Evolutionary conservation across 2,113 vertebrate genomes (phyloP).

Genomic region (Daphoenositta chrysoptera): DNA sequence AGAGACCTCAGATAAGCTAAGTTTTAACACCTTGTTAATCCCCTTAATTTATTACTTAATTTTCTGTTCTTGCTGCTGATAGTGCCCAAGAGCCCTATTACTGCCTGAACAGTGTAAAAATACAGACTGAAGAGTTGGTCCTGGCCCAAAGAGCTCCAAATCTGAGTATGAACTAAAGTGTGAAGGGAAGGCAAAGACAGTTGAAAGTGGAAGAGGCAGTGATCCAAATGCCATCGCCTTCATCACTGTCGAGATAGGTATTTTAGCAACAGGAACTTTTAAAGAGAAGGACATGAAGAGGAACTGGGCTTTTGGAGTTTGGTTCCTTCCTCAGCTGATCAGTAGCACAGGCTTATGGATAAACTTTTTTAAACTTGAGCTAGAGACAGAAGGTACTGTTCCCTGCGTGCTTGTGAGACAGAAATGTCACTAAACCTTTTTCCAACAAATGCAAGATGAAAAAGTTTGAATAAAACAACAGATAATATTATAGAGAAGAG

Average conservation of each 20-base stretch:
- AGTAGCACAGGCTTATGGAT: not conserved
- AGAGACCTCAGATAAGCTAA: not conserved
- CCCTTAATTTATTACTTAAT: not conserved
- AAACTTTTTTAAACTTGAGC: not conserved
- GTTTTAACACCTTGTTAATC: not conserved
- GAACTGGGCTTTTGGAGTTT: not conserved
- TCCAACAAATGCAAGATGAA: not conserved
- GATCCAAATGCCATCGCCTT: not conserved
- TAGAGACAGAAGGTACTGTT: not conserved
- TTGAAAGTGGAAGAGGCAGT: not conserved
- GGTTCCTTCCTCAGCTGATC: fast-evolving
- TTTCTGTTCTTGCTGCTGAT: not conserved
- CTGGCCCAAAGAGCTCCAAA: not conserved
- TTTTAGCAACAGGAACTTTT: not conserved
- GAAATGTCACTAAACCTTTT: not conserved
- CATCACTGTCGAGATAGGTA: not conserved
- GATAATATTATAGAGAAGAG: not conserved
- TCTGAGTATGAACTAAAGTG: not conserved
- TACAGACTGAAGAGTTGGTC: not conserved
- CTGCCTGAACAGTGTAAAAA: not conserved
- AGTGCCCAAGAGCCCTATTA: not conserved
- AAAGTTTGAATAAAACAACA: not conserved
- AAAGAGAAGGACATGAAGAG: not conserved
- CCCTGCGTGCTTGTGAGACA: not conserved
- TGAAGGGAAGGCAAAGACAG: not conserved